A percentile compares a stretch with the other conserved stretches of the same genome.
Conservation (phyloP, 1,140 invertebrate genomes). For the Trichogramma pretiosum region DNA sequence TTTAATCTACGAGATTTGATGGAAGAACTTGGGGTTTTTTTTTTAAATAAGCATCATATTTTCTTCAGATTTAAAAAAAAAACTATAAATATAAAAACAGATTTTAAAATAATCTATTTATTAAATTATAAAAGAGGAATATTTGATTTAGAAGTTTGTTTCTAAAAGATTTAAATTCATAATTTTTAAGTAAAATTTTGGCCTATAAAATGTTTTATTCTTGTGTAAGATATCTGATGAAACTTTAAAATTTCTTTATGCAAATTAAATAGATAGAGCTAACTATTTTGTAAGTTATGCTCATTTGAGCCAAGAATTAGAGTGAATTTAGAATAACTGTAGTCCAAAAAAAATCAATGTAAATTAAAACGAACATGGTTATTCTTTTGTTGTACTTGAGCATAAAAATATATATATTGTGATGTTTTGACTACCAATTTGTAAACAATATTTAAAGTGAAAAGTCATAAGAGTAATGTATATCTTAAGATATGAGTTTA, state of each 20-base stretch:
- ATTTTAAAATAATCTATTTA: slow-evolving; percentile 6
- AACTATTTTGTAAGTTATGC: slow-evolving; percentile 5
- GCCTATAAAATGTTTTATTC: slow-evolving; percentile 3
- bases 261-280: slow-evolving; percentile 4
- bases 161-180: no score
- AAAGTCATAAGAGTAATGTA: slow-evolving; percentile 14
- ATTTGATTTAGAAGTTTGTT: no score
- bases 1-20: no score
- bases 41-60: no score
- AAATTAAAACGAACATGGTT: neutral
- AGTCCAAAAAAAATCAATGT: slow-evolving; percentile 13
- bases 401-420: slow-evolving; percentile 10
- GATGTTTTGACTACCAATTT: slow-evolving; percentile 15
- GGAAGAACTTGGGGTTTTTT: no score
- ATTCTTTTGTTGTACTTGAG: slow-evolving; percentile 8
- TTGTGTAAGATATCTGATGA: slow-evolving; percentile 3
- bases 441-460: slow-evolving; percentile 19
- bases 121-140: slow-evolving; percentile 13
- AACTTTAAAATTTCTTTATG: no score
- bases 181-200: slow-evolving; percentile 9
- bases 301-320: slow-evolving; percentile 1
- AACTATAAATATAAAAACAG: no score
- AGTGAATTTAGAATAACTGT: slow-evolving; percentile 3
- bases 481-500: slow-evolving; percentile 29
- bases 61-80: no score